Evolutionary conservation across 2,113 vertebrate species (phyloP).

Genomic region (Percina caprodes): DNA sequence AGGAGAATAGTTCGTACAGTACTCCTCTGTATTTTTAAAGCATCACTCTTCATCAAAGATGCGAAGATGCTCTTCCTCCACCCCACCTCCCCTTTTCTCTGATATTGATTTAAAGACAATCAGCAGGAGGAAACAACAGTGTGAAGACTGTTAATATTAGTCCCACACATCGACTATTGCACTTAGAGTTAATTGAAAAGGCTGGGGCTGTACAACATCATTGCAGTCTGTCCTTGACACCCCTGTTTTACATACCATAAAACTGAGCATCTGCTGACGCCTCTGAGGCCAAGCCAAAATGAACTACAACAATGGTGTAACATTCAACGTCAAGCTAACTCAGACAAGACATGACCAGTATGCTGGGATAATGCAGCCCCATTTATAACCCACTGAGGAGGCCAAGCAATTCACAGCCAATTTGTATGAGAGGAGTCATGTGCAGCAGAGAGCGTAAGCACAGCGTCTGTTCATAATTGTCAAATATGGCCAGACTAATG

Average conservation of each 20-base stretch:
- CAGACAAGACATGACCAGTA: constrained; percentile 35
- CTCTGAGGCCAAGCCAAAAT: not conserved
- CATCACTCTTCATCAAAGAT: constrained; percentile 34
- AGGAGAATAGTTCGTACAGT: not conserved
- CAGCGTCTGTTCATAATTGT: constrained; percentile 38
- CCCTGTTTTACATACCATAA: not conserved
- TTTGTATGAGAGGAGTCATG: constrained; percentile 61
- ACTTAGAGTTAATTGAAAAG: not conserved
- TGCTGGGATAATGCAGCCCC: constrained; percentile 48
- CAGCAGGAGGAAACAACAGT: constrained; percentile 17
- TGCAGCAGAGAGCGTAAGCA: constrained; percentile 41
- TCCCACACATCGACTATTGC: not conserved
- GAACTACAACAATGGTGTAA: constrained; percentile 11
- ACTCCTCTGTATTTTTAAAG: not conserved
- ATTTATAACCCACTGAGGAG: constrained; percentile 58
- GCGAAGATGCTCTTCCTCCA: not conserved
- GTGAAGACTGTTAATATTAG: not conserved
- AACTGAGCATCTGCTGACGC: constrained; percentile 19
- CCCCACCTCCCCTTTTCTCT: not conserved
- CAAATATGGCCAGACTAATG: constrained; percentile 38
- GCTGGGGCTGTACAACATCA: not conserved
- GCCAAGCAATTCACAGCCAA: constrained; percentile 66
- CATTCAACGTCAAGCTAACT: constrained; percentile 19
- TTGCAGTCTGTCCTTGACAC: not conserved
- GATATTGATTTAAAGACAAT: constrained; percentile 43